Base-by-base conservation (phyloP, 2,797 vertebrate species). In the Sciaenops ocellatus region DNA sequence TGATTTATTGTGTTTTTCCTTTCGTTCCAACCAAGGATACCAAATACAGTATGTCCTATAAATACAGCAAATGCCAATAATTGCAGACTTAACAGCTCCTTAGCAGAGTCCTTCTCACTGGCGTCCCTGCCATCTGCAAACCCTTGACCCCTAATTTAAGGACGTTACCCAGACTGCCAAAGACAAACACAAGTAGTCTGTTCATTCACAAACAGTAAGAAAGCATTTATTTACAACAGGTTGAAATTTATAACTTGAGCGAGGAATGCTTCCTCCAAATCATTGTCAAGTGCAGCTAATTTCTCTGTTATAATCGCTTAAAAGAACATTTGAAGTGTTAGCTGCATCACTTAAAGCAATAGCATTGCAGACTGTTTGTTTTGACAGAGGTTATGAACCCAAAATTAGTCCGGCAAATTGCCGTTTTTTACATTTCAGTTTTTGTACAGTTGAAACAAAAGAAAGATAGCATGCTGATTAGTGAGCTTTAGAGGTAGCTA, bases 1-100 rank as follows among this genome's bases (percentile, higher is more conserved):
- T 44, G 51, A 78, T 69, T 24, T 34, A 84, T 70, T 66, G 8
- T 50, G 57, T 78, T 68, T 77, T 56, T 41, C 6, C n/a, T 6
- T 26, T 77, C 44, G 24, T 56, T 80, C 16, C 64, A 61, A 64
- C 41, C 6, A 51, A 69, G 41, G 44, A 66, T 28, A 42, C 42
- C 61, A 69, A 68, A 69, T 50, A 34, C 48, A 63, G 13, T 3
- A 6, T 59, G 59, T 74, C 63, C 63, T 66, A 34, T 73, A 69
- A 76, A 66, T 34, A 26, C 52, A 24, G 18, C 16, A 66, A 69
- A 84, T 69, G 41, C 48, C 42, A 78, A 16, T 46, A 56, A 56
- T 16, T 30, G 50, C 30, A 59, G 62, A 28, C 65, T 68, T 46
- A 51, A 59, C 50, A 55, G 10, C 30, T 70, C 24, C 50, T 66